Evolutionary conservation across 2,797 vertebrate genomes (phyloP).

Genomic region (Microcaecilia unicolor): DNA sequence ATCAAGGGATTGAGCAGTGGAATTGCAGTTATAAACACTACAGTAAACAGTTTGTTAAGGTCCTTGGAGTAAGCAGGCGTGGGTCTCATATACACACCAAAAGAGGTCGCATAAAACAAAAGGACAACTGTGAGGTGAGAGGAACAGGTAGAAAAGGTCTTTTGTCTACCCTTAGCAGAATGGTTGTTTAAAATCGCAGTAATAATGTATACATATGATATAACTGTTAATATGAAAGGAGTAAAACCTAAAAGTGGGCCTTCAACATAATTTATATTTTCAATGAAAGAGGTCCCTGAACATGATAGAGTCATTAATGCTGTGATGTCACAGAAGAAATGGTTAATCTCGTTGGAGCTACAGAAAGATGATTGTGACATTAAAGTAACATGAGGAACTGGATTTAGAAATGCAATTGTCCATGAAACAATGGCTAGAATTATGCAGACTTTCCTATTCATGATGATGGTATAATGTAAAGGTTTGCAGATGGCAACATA

Average conservation of each 20-base stretch:
- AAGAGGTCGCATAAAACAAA: slow-evolving; percentile 13
- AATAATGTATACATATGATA: slow-evolving; percentile 16
- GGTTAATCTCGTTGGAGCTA: slow-evolving; percentile 3
- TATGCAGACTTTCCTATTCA: slow-evolving; percentile 1
- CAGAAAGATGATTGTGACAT: slow-evolving; percentile 6
- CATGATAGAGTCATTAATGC: slow-evolving; percentile 19
- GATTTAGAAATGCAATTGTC: slow-evolving; percentile 12
- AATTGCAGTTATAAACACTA: slow-evolving; percentile 19
- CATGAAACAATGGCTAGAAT: background rate
- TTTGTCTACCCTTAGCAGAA: background rate
- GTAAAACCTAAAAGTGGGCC: background rate
- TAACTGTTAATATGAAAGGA: background rate
- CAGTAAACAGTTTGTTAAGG: slow-evolving; percentile 11
- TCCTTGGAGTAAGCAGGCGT: slow-evolving; percentile 5
- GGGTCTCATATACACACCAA: slow-evolving; percentile 18
- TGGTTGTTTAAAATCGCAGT: slow-evolving; percentile 1
- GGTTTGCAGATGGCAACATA: slow-evolving; percentile 17
- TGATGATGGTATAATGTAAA: slow-evolving; percentile 7
- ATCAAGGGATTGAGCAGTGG: slow-evolving; percentile 29
- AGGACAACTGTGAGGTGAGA: slow-evolving; percentile 15
- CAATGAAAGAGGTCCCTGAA: background rate
- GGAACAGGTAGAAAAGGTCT: slow-evolving; percentile 4
- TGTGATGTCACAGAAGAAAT: slow-evolving; percentile 17
- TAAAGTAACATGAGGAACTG: slow-evolving; percentile 9
- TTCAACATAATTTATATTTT: slow-evolving; percentile 11